Evolutionary conservation across 2,888 invertebrate species (phyloP), one percentile per base, ranked within the genome.

Genomic region (Lasioglossum marginatum): DNA sequence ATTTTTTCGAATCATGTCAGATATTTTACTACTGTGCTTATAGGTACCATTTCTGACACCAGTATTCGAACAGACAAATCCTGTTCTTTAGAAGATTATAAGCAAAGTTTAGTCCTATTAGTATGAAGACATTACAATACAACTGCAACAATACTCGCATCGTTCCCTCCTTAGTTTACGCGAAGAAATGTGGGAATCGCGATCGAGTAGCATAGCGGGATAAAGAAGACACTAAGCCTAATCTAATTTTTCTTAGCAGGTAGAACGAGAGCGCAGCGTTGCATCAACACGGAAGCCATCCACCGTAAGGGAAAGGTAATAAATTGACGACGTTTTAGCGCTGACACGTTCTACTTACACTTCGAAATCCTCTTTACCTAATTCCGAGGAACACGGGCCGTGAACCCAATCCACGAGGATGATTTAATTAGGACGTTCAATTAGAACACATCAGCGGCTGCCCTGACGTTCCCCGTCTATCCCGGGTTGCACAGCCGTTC

Each of bases 351-450:
- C 31, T 68, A 80, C 40, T 74, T 75, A 52, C 60, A 12, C 73
- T 63, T 57, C n/a, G 57, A 77, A 84, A 77, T 83, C 79, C 84
- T 75, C 80, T 77, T 84, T 81, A 60, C 43, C 70, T 75, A 81
- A 86, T 85, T 82, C 63, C 57, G 19, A 23, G 70, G 68, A 73
- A 45, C 68, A 72, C 72, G 68, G 40, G 8, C 63, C 72, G 60
- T 76, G 73, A 81, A n/a, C 31, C 81, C 66, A 78, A 63, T 85
- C 60, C 82, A 77, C 73, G 72, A 48, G 79, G 40, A 85, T 86
- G 85, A 85, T 86, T 85, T 79, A 77, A 85, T 86, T 82, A 82
- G 79, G 52, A 82, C 82, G 76, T 86, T 82, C 85, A 86, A 85
- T 86, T 79, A 82, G 82, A 77, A 82, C 82, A 48, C 82, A 82